A percentile compares a stretch with the other conserved stretches of the same genome.
These are phyloP conservation scores for Trachymyrmex cornetzi DNA, from an alignment of 1,140 invertebrate genomes.

Conservation along the genomic window DNA sequence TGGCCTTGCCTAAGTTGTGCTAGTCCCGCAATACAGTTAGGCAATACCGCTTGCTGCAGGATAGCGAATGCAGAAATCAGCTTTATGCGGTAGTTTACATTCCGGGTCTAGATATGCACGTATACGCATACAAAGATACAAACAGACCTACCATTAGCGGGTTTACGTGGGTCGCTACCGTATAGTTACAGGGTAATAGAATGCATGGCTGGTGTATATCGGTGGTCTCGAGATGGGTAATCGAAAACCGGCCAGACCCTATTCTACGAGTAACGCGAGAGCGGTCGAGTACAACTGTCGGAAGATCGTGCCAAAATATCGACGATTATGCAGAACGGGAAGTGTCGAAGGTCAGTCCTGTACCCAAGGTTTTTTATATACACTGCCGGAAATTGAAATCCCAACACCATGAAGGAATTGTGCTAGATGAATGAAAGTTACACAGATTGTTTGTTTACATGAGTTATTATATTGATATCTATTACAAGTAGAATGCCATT, in stretches of 20 bases:
- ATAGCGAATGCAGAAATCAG: conserved; percentile 62
- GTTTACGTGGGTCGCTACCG: conserved; percentile 42
- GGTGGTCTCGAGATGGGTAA: conserved; percentile 65
- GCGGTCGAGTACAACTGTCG: conserved; percentile 30
- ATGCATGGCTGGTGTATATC: conserved; percentile 65
- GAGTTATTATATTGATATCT: no score
- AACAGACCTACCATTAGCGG: conserved; percentile 57
- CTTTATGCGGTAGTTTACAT: conserved; percentile 67
- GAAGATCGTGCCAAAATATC: conserved; percentile 51
- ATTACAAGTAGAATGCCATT: no score
- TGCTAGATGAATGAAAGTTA: no score
- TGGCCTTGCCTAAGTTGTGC: conserved; percentile 24
- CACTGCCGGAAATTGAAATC: no score
- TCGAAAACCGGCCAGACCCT: conserved; percentile 63
- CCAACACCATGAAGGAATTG: no score
- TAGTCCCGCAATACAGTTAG: conserved; percentile 54
- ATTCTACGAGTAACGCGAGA: conserved; percentile 15
- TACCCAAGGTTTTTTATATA: neutral
- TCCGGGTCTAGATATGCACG: conserved; percentile 32
- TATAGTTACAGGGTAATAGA: conserved; percentile 68
- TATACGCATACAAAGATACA: conserved; percentile 46
- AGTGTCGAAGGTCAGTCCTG: neutral
- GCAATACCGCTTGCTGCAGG: conserved; percentile 15
- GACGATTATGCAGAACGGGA: neutral
- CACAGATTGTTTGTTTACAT: no score